Percentiles rank a stretch among this genome's conserved stretches.
phyloP scores from a whole-genome alignment of 1,140 invertebrate species.

The Apis florea region DNA sequence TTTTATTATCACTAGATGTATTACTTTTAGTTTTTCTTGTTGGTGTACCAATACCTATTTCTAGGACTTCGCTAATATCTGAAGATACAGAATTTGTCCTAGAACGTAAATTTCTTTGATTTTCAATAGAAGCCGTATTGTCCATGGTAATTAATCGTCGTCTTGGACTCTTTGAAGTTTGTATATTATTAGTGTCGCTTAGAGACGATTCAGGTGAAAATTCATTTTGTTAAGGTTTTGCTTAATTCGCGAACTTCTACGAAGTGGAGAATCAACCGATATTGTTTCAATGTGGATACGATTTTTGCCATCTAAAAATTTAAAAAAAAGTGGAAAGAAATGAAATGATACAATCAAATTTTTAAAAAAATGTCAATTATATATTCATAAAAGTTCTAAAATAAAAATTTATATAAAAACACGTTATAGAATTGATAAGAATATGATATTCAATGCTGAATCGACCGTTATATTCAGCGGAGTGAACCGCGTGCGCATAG shows the following conservation, averaged over 20 bases:
- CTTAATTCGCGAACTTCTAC: constrained; percentile 65
- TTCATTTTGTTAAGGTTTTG: constrained; percentile 29
- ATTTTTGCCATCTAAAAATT: constrained; percentile 45
- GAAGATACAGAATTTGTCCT: constrained; percentile 64
- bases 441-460: not conserved
- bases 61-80: constrained; percentile 55
- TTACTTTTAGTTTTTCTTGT: constrained; percentile 22
- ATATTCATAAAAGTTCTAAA: not conserved
- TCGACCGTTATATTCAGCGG: constrained; percentile 42
- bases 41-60: constrained; percentile 52
- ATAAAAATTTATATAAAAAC: not conserved
- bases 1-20: constrained; percentile 35
- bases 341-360: not conserved
- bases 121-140: constrained; percentile 26
- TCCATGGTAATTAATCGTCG: constrained; percentile 49
- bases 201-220: constrained; percentile 59
- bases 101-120: constrained; percentile 46
- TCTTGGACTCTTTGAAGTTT: constrained; percentile 31
- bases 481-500: constrained; percentile 18
- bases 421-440: not conserved
- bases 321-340: constrained; percentile 4
- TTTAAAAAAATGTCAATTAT: not conserved
- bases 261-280: constrained; percentile 62
- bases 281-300: not conserved
- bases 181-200: constrained; percentile 44